Percentiles rank a stretch among this genome's conserved stretches.
Conservation (phyloP, 2,797 vertebrate species). For the Sebastes taczanowskii region DNA sequence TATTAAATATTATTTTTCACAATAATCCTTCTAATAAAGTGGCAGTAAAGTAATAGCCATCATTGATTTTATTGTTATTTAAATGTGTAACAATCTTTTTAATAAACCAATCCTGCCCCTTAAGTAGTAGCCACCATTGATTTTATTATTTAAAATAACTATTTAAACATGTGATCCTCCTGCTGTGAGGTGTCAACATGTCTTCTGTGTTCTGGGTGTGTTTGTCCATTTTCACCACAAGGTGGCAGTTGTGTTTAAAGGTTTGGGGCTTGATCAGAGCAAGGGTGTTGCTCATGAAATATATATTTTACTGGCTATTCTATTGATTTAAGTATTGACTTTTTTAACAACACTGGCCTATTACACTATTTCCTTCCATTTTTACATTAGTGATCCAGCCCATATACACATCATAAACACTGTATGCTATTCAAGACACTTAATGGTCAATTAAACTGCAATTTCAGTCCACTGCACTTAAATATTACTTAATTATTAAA, state of each 20-base stretch:
- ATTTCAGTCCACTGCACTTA: background rate
- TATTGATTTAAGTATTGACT: background rate
- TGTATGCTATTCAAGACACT: background rate
- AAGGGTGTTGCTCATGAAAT: background rate
- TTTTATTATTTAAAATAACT: background rate
- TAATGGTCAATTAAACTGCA: background rate
- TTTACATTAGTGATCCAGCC: background rate
- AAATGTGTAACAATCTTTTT: background rate
- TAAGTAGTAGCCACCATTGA: background rate
- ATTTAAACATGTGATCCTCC: background rate
- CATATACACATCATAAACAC: background rate
- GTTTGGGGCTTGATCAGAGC: background rate
- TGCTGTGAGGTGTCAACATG: background rate
- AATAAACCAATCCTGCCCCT: too few relatives aligned
- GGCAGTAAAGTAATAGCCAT: accelerated
- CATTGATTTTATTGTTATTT: too few relatives aligned
- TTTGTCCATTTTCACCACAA: constrained; percentile 31
- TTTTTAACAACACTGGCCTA: background rate
- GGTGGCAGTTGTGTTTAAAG: constrained; percentile 41
- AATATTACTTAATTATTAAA: background rate
- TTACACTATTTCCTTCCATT: background rate
- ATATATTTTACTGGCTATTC: background rate
- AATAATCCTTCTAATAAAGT: too few relatives aligned
- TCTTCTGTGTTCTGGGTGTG: background rate
- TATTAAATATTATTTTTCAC: too few relatives aligned